Evolutionary conservation across 2,888 invertebrate species (phyloP), one percentile per base, ranked within the genome.

Genomic region (Spodoptera picta): DNA sequence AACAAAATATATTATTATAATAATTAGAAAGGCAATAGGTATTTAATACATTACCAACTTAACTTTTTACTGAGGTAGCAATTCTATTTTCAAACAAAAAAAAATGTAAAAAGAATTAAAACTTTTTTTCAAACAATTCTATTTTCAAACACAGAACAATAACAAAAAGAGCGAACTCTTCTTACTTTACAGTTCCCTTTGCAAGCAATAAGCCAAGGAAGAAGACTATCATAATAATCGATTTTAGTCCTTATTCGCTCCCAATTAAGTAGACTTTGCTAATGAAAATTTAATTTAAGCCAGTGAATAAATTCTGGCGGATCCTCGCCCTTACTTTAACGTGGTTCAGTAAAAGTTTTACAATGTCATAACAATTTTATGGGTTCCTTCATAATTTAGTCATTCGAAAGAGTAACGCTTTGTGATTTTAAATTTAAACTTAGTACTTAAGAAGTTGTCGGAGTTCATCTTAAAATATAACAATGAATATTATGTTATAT

Each of bases 331-430:
- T 43, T 54, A 19, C 46, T 56, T 65, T 74, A 46, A 60, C 45
- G 55, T 61, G 36, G 23, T 59, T 76, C 62, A 69, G 52, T 63
- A 57, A 69, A 62, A 66, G 49, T 73, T 76, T 75, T 59, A 76
- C 52, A 54, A 49, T 36, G 36, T 61, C 73, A 62, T 75, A 73
- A 74, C 56, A 69, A 60, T 73, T 72, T 74, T 69, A 75, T 46
- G 45, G 54, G 45, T 27, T 57, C 24, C 27, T 61, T 52, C 61
- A 54, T 71, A 71, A 68, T 63, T 73, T 49, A 63, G 55, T 47
- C 53, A 68, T 73, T 44, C 52, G 42, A 19, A 44, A 45, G 43
- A 56, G 9, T 55, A 23, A 42, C 9, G 31, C 19, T 44, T 14
- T 45, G 23, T 23, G 14, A 41, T 54, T 49, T 36, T 23, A 19